Conservation (phyloP, 2,797 vertebrate genomes). For the Alectoris magna region DNA sequence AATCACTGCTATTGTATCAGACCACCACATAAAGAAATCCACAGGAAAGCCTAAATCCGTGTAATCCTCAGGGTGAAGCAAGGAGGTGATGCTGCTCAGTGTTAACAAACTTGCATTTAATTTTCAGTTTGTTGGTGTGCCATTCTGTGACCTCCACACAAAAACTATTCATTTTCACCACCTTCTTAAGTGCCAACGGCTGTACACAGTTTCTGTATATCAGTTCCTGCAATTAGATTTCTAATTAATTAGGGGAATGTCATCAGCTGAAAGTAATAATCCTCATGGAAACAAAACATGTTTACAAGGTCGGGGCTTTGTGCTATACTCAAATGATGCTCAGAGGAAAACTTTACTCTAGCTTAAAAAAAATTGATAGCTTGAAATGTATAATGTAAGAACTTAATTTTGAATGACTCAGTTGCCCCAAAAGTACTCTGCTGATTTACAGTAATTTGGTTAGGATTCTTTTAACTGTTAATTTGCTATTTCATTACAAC, state of each 20-base stretch:
- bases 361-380: neutral
- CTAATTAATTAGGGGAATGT: neutral
- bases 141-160: constrained; percentile 35
- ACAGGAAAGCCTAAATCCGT: constrained; percentile 1
- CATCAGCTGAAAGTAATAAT: neutral
- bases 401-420: neutral
- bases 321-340: neutral
- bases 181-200: constrained; percentile 32
- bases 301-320: neutral
- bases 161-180: neutral
- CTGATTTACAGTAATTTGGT: neutral
- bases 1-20: constrained; percentile 42
- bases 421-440: neutral
- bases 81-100: constrained; percentile 11
- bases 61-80: constrained; percentile 17
- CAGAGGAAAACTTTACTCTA: neutral
- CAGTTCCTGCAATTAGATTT: neutral
- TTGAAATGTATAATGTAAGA: neutral
- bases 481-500: constrained; percentile 50
- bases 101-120: constrained; percentile 48
- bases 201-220: constrained; percentile 47
- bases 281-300: neutral
- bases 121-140: constrained; percentile 64
- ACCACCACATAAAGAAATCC: neutral
- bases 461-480: constrained; percentile 34